Evolutionary conservation across 2,797 vertebrate species (phyloP), one percentile per base, ranked within the genome.

Genomic region (Pseudopleuronectes americanus): DNA sequence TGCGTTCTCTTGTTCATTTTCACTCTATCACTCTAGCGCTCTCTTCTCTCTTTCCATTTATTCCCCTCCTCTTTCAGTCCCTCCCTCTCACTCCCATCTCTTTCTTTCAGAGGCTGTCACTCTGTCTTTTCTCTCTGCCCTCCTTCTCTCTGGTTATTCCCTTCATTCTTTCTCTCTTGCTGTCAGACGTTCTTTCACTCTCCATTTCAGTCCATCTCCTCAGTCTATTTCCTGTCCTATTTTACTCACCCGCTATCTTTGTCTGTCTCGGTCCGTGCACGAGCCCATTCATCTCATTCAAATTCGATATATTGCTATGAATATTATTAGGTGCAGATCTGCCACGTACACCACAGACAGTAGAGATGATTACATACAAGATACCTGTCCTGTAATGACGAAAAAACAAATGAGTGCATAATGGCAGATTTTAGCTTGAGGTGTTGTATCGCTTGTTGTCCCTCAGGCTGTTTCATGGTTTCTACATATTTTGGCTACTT

Each of bases 1-100:
- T 66, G 64, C 77, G 64, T 73, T 84, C 86, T 85, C 76, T 38
- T 79, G 57, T 80, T 87, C 85, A 51, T 84, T 81, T 84, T 83
- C 83, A 67, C 79, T 84, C 69, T 4, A 65, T 78, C 54, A 24
- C 82, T 74, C 69, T 4, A 68, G 77, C 52, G 21, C 84, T 74
- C 77, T 70, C 78, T 54, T 69, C 85, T 48, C 47, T 70, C 77
- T 72, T 73, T 79, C 58, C 77, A 82, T 88, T 83, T 86, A 85
- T 80, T 83, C 69, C 72, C 57, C 52, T 45, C 72, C 72, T 82
- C 74, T 73, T 83, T 77, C 86, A 65, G 64, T 77, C 77, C 57
- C 60, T 80, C 78, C 69, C 83, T 81, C 74, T 70, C 76, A 28
- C 72, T 78, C 76, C 72, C 28, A 65, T 80, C 65, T 81, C 72